Evolutionary conservation across 2,113 vertebrate genomes (phyloP).

Genomic region (Sturnira hondurensis): DNA sequence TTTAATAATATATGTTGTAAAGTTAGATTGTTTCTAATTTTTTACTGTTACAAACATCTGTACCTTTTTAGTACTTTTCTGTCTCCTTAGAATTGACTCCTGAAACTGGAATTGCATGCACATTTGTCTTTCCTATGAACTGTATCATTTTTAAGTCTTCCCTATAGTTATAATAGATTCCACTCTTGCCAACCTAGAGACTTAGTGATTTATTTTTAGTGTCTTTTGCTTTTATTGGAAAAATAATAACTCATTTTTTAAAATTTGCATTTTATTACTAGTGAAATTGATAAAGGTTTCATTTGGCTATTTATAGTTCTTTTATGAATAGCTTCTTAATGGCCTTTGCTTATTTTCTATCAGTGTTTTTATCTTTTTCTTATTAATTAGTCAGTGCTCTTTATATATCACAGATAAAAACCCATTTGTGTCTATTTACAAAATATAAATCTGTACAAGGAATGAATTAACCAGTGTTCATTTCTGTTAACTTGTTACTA

Average conservation of each 20-base stretch:
- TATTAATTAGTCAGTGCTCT: not conserved
- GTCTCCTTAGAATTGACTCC: not conserved
- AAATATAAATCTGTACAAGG: not conserved
- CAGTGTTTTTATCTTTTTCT: not conserved
- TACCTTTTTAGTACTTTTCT: not conserved
- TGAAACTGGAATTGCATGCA: not conserved
- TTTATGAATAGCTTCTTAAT: not conserved
- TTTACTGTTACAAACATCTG: not conserved
- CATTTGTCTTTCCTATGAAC: not conserved
- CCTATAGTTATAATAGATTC: not conserved
- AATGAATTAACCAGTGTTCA: not conserved
- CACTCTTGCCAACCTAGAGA: not conserved
- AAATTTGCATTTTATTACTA: not conserved
- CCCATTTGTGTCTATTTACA: not conserved
- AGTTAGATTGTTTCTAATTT: not conserved
- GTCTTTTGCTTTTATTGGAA: not conserved
- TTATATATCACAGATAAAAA: not conserved
- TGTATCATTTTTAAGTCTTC: not conserved
- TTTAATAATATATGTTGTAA: not conserved
- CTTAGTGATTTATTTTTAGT: not conserved
- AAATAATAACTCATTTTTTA: not conserved
- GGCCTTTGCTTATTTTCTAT: slow-evolving; percentile 10
- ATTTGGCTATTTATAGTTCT: not conserved
- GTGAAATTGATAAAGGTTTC: not conserved
- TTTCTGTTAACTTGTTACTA: not conserved